A percentile compares a stretch with the other conserved stretches of the same genome.
These are phyloP conservation scores for Tetrapedia diversipes DNA, from an alignment of 2,888 invertebrate species.

Conservation along the genomic window DNA sequence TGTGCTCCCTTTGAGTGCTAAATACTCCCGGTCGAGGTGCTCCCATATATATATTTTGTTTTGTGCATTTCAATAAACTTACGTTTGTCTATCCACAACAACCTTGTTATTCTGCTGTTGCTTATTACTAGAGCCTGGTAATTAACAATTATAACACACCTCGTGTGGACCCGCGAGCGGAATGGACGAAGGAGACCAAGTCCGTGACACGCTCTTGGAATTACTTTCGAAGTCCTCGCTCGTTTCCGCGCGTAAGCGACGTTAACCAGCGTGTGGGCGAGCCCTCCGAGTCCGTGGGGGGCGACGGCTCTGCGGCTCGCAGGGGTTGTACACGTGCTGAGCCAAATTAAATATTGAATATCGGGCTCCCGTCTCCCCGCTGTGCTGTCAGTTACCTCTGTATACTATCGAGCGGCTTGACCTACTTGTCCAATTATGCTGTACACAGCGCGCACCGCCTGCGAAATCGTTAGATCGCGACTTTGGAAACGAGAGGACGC, in stretches of 20 bases:
- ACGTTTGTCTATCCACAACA: too few species aligned
- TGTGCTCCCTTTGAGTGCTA: too few species aligned
- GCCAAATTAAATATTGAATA: conserved; percentile 76
- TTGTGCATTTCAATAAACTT: too few species aligned
- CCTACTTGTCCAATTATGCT: conserved; percentile 66
- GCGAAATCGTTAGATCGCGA: conserved; percentile 58
- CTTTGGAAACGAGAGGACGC: conserved; percentile 20
- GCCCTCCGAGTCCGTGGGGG: background rate
- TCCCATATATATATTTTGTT: too few species aligned
- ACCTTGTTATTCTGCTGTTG: too few species aligned
- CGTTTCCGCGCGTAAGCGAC: conserved; percentile 7
- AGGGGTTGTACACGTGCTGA: conserved; percentile 56
- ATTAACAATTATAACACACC: too few species aligned
- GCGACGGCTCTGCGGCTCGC: conserved; percentile 24
- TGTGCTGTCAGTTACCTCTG: conserved; percentile 36
- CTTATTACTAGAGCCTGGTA: too few species aligned
- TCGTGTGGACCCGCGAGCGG: too few species aligned
- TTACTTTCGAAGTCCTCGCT: conserved; percentile 31
- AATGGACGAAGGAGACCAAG: too few species aligned
- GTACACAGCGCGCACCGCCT: conserved; percentile 16
- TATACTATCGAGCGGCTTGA: conserved; percentile 55
- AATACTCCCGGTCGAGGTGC: too few species aligned
- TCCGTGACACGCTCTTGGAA: conserved; percentile 33
- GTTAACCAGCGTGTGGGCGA: conserved; percentile 26
- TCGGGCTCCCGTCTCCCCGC: conserved; percentile 60